These are phyloP conservation scores for Tetragonisca angustula DNA, from an alignment of 2,888 invertebrate genomes.

Conservation along the genomic window DNA sequence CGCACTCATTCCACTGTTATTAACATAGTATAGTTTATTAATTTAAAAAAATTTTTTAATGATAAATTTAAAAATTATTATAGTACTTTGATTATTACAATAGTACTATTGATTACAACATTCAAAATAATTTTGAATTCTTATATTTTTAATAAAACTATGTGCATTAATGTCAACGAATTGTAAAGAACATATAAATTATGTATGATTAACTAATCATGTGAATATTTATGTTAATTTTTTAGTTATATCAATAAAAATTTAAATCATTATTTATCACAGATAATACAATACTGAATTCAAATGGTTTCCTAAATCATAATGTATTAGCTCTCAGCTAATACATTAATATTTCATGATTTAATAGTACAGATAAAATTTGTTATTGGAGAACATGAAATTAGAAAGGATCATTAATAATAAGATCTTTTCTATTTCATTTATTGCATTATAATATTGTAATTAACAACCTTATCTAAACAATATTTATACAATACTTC, in stretches of 20 bases:
- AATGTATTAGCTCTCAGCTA: conserved; percentile 16
- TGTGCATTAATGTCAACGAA: conserved; percentile 9
- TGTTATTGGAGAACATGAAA: conserved; percentile 49
- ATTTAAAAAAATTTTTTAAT: conserved; percentile 9
- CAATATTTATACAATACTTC: background rate
- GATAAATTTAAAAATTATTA: conserved; percentile 11
- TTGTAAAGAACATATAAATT: conserved; percentile 20
- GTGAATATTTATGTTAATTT: conserved; percentile 15
- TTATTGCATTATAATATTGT: background rate
- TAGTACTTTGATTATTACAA: conserved; percentile 12
- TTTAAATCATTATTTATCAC: conserved; percentile 33
- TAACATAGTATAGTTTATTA: conserved; percentile 1
- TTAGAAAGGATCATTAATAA: conserved; percentile 35
- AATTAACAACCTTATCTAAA: background rate
- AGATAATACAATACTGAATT: conserved; percentile 36
- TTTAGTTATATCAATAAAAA: conserved; percentile 26
- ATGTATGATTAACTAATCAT: conserved; percentile 12
- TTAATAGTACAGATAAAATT: conserved; percentile 32
- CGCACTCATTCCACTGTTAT: conserved; percentile 19
- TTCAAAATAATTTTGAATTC: conserved; percentile 12
- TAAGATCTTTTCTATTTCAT: background rate
- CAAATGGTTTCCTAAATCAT: conserved; percentile 35
- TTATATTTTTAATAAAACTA: conserved; percentile 13
- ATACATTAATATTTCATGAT: conserved; percentile 33
- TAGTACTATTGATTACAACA: conserved; percentile 8